Evolutionary conservation across 2,797 vertebrate species (phyloP), one percentile per base, ranked within the genome.

Genomic region (Malurus leucopterus): DNA sequence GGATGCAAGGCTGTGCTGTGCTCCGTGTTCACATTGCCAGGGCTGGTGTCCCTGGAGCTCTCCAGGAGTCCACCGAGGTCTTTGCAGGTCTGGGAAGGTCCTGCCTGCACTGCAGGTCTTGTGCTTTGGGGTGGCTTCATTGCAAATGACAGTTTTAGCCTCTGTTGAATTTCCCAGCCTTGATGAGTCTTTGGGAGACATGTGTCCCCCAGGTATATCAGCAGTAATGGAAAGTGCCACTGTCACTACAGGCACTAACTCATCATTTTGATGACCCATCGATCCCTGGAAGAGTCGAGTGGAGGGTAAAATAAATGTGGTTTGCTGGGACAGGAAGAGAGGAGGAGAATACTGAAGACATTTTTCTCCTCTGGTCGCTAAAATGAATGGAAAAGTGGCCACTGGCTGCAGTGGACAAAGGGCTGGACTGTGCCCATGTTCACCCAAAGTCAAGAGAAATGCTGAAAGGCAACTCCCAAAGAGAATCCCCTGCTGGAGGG

Each of bases 151-250:
- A 61, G 47, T 72, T 80, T 92, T 87, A 74, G 72, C 53, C 72
- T 68, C 75, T 50, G 82, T 47, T 94, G 92, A 81, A 92, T 92
- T 95, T 94, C 86, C 88, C 34, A 62, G 81, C 54, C 63, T 59
- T 87, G 72, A 84, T 93, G 84, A 83, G 82, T 87, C 82, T 93
- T 90, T 91, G 93, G 92, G 93, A 95, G 91, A 91, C 65, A 15
- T 44, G 73, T 82, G 85, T 94, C 87, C 94, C 89, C 65, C 77
- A 88, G 93, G 87, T 90, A 75, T 82, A 90, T 95, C 87, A 94
- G 32, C 55, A 85, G 72, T 94, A 93, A 95, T 95, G 88, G 80
- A 91, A 94, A 94, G 89, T 95, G 95, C 92, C 93, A 95, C 50
- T 88, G 93, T 93, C 91, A 88, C 93, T 93, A 81, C 59, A 83